These are phyloP conservation scores for Hoplias malabaricus DNA, from an alignment of 2,113 vertebrate genomes.

Conservation along the genomic window DNA sequence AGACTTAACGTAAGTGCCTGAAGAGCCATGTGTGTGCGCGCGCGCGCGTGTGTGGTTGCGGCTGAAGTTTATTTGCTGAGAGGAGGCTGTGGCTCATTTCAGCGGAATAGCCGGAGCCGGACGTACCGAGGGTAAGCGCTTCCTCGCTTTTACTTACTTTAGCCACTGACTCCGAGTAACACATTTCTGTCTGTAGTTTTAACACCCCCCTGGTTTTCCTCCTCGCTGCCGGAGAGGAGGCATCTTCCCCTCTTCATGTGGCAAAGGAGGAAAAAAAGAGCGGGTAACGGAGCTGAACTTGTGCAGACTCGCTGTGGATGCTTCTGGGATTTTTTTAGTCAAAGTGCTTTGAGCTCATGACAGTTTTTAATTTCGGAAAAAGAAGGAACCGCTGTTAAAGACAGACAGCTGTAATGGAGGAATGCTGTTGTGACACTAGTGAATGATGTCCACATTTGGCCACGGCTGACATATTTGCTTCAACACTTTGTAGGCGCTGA, in stretches of 20 bases:
- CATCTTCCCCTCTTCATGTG: no score
- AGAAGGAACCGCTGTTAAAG: no score
- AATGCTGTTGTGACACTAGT: no score
- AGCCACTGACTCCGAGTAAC: neutral
- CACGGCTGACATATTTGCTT: no score
- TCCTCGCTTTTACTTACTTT: neutral
- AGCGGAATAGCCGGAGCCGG: neutral
- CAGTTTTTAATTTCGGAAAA: no score
- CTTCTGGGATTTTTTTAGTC: neutral
- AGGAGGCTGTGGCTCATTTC: slow-evolving; percentile 3
- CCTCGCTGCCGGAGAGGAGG: neutral
- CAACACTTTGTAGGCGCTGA: no score
- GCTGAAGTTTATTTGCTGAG: neutral
- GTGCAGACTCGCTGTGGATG: neutral
- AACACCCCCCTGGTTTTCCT: neutral
- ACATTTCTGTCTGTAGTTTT: no score
- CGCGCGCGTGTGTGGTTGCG: neutral
- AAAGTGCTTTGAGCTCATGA: neutral
- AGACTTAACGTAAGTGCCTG: slow-evolving; percentile 21
- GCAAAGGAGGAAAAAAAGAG: no score
- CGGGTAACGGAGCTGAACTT: neutral
- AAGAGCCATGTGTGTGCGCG: slow-evolving; percentile 41
- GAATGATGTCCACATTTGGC: no score
- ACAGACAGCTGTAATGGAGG: no score
- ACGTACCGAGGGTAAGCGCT: neutral